Base-by-base conservation (phyloP, 1,140 invertebrate genomes). In the Tetraneura akinire region DNA sequence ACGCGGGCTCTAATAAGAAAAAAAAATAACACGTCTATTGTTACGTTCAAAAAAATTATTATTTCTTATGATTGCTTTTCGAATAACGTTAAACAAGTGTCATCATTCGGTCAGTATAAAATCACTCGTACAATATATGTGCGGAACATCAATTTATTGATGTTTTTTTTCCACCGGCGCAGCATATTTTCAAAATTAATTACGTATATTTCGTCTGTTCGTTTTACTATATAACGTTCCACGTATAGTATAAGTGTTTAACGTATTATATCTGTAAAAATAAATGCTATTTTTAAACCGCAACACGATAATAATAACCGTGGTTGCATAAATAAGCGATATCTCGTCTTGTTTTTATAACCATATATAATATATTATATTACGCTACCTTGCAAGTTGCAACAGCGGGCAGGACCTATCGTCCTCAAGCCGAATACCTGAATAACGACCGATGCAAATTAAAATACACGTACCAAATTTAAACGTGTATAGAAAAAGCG, bases 391-490 rank as follows among this genome's bases (percentile, higher is more conserved):
- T 18, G n/a, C 68, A 71, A 9, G n/a, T 68, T 32, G n/a, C 68
- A 71, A 10, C 68, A 11, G 16, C 18, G 1, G 66, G 45, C 1
- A 14, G 45, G n/a, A 68, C 45, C 64, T n/a, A n/a, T 68, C 64
- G 64, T 23, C 45, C 14, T 26, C 14, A 70, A 29, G 5, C 21
- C 21, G 23, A 70, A 70, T 51, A 71, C 47, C 68, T 71, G 68
- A 71, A 71, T 51, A 71, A 71, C 23, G 29, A 71, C n/a, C 9
- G 45, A 71, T 51, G 68, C 68, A 51, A 51, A 71, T 71, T 71
- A 71, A 71, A 71, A 71, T n/a, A 68, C 21, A 13, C 13, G 42
- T 71, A 71, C 45, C 16, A 18, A 49, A 70, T 49, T 49, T n/a
- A 47, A 47, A 70, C 37, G 23, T 42, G n/a, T n/a, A n/a, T n/a